Conservation (phyloP, 2,113 vertebrate genomes). For the Euleptes europaea region DNA sequence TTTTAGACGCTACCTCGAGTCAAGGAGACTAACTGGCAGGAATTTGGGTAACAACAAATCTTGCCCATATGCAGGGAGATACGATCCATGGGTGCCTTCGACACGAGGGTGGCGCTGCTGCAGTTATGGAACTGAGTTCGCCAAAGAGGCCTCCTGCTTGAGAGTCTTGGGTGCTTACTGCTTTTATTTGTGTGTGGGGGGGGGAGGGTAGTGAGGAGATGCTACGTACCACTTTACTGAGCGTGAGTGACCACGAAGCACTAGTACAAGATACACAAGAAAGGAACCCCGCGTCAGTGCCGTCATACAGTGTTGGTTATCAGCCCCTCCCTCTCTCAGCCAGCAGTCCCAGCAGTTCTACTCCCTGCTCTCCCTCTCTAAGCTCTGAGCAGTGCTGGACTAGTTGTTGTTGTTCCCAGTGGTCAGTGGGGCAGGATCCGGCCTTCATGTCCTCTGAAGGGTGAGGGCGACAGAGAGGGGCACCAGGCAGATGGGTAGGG, state of each 20-base stretch:
- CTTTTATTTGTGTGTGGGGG: no score
- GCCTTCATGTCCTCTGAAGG: accelerated
- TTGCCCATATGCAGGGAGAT: no score
- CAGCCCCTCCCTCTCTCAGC: background rate
- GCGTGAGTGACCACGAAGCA: background rate
- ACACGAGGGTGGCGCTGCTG: no score
- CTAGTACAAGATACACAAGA: background rate
- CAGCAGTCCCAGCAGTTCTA: background rate
- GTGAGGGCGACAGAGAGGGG: background rate
- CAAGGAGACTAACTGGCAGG: no score
- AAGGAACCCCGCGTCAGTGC: background rate
- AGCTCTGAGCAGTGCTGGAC: accelerated
- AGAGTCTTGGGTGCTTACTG: no score
- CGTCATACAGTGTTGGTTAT: background rate
- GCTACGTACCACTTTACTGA: background rate
- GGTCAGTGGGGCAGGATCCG: background rate
- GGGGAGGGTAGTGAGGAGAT: no score
- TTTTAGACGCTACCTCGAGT: no score
- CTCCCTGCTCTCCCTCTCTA: background rate
- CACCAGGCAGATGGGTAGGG: background rate
- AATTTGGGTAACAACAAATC: no score
- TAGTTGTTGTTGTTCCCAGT: no score
- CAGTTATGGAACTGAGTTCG: no score
- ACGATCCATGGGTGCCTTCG: no score
- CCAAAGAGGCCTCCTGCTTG: no score